Evolutionary conservation across 1,140 invertebrate genomes (phyloP), one percentile per base, ranked within the genome.

Genomic region (Anastatus disparis): DNA sequence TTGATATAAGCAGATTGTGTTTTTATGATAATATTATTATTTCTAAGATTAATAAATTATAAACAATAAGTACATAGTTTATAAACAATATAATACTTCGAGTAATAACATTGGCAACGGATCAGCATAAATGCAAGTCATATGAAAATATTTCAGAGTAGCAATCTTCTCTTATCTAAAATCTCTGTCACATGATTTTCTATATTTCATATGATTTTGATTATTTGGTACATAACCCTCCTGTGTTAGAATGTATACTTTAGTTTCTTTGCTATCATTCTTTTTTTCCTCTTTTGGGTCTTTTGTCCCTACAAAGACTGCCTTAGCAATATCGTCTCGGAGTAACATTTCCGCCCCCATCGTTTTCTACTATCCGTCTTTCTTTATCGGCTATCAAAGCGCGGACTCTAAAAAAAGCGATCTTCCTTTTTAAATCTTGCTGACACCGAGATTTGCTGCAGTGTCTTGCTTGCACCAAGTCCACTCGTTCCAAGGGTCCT

Each of bases 341-440:
- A 31, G 13, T 42, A 62, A 24, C 31, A n/a, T n/a, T n/a, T 29
- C 24, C 48, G 46, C 35, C 59, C 46, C 55, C 12, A 44, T 46
- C 35, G 17, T 13, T 59, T 48, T 56, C 61, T 55, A 40, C 38
- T 42, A 59, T 73, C 22, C 69, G 24, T 42, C 66, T 76, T 75
- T 66, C 72, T 79, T 79, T 79, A 78, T 78, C 75, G 75, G 58
- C 76, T 74, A 79, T 78, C 78, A 79, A 79, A 78, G 71, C 46
- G 53, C 61, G 26, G 63, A 56, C 65, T 62, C 40, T 61, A 29
- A 61, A 61, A 35, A 61, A 53, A 64, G 58, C 71, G 72, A 79
- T 77, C 71, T 66, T 13, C 63, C 42, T 46, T 64, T 70, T 76
- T 73, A 73, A 78, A 76, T 78, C 72, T 74, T 72, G 75, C 72